Evolutionary conservation across 2,888 invertebrate genomes (phyloP), one percentile per base, ranked within the genome.

Genomic region (Rutpela maculata): DNA sequence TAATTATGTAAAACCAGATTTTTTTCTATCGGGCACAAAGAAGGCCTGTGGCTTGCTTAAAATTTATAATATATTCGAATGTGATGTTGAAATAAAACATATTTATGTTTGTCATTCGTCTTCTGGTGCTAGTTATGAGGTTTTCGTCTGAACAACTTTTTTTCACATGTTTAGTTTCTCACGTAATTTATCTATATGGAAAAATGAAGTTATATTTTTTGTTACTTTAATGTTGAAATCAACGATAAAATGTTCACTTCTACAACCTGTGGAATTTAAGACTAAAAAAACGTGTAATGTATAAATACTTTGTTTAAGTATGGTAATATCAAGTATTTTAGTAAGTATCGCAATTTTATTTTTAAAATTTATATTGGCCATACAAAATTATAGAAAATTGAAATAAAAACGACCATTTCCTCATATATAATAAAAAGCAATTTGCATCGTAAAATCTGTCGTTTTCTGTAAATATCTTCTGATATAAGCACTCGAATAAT

Each of bases 1-100:
- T 71, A 76, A 67, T 66, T 76, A 71, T 62, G 71, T 67, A 66
- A 76, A 71, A 66, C 75, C 31, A 76, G 75, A 71, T 59, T 71
- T 66, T n/a, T 69, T 71, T 67, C 67, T 43, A 67, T 74, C 43
- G 35, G 57, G 17, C n/a, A 55, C 66, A 59, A 63, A 70, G 65
- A 50, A 26, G 31, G 60, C 17, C 38, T 65, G 59, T 17, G 17
- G 38, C 43, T 43, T 69, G 62, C 65, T 75, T 43, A 65, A 70
- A 70, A 70, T 71, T 65, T 26, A 17, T 66, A 59, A 59, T 60
- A 35, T 43, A 71, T 66, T 63, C 66, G 60, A 38, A 26, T 59
- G 19, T n/a, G 59, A 60, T 66, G 75, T 50, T 18, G 70, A 76
- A 63, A 72, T 63, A 50, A 72, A 50, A 70, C 26, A 22, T 43